Evolutionary conservation across 37 sponge, comb jelly and placozoan species (phyloP), one percentile per base, ranked within the genome.

Genomic region (Eunapius fragilis): DNA sequence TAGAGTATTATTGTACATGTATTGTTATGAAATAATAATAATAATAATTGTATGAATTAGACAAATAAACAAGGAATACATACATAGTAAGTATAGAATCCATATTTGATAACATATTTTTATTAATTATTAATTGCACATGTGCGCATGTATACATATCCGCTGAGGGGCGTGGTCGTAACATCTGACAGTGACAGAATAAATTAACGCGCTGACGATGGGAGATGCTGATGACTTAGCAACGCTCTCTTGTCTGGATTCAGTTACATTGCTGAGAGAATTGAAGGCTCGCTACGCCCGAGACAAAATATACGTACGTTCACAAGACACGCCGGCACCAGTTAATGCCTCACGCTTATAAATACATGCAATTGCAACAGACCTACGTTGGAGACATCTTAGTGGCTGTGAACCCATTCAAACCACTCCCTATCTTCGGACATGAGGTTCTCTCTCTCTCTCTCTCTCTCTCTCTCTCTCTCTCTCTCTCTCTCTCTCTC

Each of bases 341-440:
- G 27, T 49, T 31, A 31, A 17, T 31, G 14, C 12, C 23, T 26
- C 28, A 35, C 27, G 49, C 12, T 23, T 79, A 68, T 79, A 49
- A 6, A 14, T 77, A 3, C 1, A 31, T 36, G 24, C 25, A 67
- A 33, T 13, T 72, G 31, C 31, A 22, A 25, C 67, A 93, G 93
- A 95, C 96, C 22, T 95, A 92, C 72, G 86, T 92, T 2, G 96
- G 96, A 45, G 96, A 95, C 71, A 92, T 95, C 70, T 72, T 95
- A 4, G 91, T 92, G 10, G 90, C 96, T 37, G 70, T 95, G 10
- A 95, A 95, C 49, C 96, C 96, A 22, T 95, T 87, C 91, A 95
- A 95, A 38, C 27, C 37, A 58, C 92, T 93, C 25, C 32, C 67
- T 19, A 93, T 93, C 14, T 93, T 87, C 34, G 88, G 82, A 25